Percentiles rank a stretch among this genome's conserved stretches.
These are phyloP conservation scores for human (Homo sapiens) DNA, from an alignment of 2,113 vertebrate species.

Conservation along the genomic window GRCh38 chr5:34633501-34634000, in stretches of 20 bases:
- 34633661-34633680: background rate
- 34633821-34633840: background rate
- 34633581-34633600: background rate
- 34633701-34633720: background rate
- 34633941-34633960: background rate
- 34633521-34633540: background rate
- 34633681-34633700: fast-evolving
- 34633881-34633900: background rate
- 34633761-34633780: background rate
- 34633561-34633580: background rate
- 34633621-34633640: background rate
- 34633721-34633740: background rate
- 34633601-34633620: background rate
- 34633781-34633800: background rate
- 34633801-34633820: background rate
- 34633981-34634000: too few relatives aligned
- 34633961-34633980: background rate
- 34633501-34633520: background rate
- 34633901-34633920: background rate
- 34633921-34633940: background rate
- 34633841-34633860: background rate
- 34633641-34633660: background rate
- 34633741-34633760: background rate
- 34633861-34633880: background rate
- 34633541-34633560: background rate